Conservation (phyloP, 1,140 invertebrate genomes). For the Diuraphis noxia region DNA sequence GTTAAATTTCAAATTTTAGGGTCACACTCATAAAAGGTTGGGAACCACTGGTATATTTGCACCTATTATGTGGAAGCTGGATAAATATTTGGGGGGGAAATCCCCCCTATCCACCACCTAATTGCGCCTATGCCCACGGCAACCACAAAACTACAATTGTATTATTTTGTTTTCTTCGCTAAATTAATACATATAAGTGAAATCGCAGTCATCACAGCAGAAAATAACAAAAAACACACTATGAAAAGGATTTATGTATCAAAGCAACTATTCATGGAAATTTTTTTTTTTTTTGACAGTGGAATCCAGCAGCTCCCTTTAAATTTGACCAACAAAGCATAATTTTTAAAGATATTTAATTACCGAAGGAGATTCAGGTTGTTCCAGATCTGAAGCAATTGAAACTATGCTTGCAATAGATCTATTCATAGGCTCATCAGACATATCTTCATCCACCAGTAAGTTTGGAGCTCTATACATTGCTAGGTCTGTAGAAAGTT, state of each 20-base stretch:
- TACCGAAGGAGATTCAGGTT: constrained; percentile 40
- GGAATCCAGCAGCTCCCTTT: too few relatives aligned
- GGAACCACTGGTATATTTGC: too few relatives aligned
- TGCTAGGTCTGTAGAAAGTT: neutral
- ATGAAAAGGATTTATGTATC: neutral
- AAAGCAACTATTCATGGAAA: too few relatives aligned
- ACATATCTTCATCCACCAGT: neutral
- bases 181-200: too few relatives aligned
- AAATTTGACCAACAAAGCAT: neutral
- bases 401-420: neutral
- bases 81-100: too few relatives aligned
- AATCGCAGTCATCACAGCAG: neutral
- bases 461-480: neutral
- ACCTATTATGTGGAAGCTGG: too few relatives aligned
- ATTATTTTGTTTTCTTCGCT: neutral
- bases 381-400: constrained; percentile 19
- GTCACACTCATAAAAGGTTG: too few relatives aligned
- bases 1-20: too few relatives aligned
- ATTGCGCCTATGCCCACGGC: too few relatives aligned
- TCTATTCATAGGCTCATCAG: constrained; percentile 6
- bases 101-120: too few relatives aligned
- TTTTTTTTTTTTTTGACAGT: too few relatives aligned
- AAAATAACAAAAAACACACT: neutral
- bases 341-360: neutral
- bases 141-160: neutral